Evolutionary conservation across 2,113 vertebrate species (phyloP), one percentile per base, ranked within the genome.

Genomic region (Salvelinus fontinalis): DNA sequence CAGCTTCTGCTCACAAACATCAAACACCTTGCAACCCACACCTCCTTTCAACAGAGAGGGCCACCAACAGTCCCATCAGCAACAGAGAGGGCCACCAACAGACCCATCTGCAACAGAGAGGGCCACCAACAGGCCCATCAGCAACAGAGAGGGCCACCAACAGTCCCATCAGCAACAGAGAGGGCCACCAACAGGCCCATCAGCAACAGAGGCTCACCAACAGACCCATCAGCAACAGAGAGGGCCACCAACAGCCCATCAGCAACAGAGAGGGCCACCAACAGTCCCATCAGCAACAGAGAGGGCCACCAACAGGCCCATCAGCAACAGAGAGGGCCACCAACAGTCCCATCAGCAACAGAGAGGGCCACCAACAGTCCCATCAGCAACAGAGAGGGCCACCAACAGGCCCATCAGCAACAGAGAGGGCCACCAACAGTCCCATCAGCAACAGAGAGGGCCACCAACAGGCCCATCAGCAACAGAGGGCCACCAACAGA

Each of bases 11-110:
- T 71, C 39, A 48, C 77, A 80, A 80, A 87, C 85, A 87, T 71
- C 80, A 73, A 87, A 85, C 79, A 90, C 51, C 83, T 89, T 87
- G 83, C 79, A 71, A 83, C 66, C 29, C 68, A 79, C 34, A 69
- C 68, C 51, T 70, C 74, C 29, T 81, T 73, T 75, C 20, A 60
- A 18, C 80, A 69, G 74, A 66, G 68, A 67, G 24, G 49, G 62
- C 77, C 51, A 77, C 78, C 39, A 39, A 76, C 67, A 78, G 20
- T 5, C 51, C 31, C 27, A 11, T 3, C 20, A 5, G 79, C 74
- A 82, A 65, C 31, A 31, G 29, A 31, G 29, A 31, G 29, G 29
- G 1, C 29, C 29, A 31, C 29, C 29, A 34, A 34, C 31, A 34
- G 31, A 1, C 31, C 31, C 31, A 31, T 6, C 31, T 5, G 31